Conservation (phyloP, 2,113 vertebrate species). For the Uria lomvia region DNA sequence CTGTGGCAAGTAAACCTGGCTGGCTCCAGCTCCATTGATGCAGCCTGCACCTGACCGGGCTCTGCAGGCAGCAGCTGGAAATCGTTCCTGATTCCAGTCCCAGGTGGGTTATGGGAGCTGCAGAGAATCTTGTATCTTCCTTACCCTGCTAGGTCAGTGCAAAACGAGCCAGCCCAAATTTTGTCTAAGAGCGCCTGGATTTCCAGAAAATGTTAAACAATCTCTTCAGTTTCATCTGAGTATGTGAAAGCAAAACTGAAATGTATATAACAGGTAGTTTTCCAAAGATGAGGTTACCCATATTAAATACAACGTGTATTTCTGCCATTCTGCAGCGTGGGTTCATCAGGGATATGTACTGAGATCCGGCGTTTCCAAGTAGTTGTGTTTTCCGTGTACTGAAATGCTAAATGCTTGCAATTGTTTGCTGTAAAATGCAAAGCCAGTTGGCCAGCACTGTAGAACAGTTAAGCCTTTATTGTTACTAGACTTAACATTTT, state of each 20-base stretch:
- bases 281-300: background rate
- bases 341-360: background rate
- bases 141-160: background rate
- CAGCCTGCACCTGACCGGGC: background rate
- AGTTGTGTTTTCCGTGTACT: background rate
- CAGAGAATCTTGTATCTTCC: background rate
- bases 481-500: conserved; percentile 40
- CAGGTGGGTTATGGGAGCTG: background rate
- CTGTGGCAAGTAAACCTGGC: background rate
- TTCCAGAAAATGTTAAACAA: background rate
- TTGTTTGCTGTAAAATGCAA: conserved; percentile 1
- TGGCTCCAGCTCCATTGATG: background rate
- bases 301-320: background rate
- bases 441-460: background rate
- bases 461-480: conserved; percentile 59
- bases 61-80: background rate
- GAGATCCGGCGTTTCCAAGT: background rate
- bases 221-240: background rate
- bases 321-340: background rate
- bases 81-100: background rate
- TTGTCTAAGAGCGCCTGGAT: background rate
- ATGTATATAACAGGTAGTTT: background rate
- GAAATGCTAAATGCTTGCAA: conserved; percentile 30
- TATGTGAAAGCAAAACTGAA: background rate
- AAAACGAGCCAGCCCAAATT: background rate